phyloP scores from a whole-genome alignment of 2,888 invertebrate genomes.

The Lampropteryx suffumata region DNA sequence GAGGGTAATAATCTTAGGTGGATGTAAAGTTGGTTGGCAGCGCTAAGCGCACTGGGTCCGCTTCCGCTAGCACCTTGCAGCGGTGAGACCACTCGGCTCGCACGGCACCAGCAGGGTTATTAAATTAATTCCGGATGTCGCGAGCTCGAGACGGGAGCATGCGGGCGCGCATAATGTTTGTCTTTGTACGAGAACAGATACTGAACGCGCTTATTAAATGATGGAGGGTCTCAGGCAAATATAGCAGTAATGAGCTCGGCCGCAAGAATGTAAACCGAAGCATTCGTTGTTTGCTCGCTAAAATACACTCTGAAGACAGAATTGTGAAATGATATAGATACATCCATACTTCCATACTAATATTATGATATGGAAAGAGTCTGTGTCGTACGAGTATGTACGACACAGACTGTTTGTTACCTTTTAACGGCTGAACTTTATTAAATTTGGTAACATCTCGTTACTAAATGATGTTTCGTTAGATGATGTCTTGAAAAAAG shows the following conservation, averaged over 20 bases:
- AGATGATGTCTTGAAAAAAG: no score
- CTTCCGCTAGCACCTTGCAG: constrained; percentile 4
- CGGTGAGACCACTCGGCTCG: constrained; percentile 13
- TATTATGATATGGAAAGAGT: no score
- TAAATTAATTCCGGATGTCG: constrained; percentile 57
- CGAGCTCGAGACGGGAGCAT: constrained; percentile 34
- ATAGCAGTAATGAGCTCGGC: background rate
- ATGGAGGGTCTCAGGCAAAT: background rate
- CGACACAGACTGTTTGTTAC: no score
- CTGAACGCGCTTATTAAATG: background rate
- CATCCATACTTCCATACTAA: no score
- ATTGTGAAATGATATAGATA: no score
- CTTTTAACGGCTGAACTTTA: no score
- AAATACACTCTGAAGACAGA: no score
- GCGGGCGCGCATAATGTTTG: constrained; percentile 24
- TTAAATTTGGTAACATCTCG: no score
- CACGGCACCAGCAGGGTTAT: constrained; percentile 38
- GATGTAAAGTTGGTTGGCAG: no score
- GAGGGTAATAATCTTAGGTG: no score
- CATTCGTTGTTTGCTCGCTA: background rate
- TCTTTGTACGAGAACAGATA: constrained; percentile 1
- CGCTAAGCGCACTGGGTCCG: background rate
- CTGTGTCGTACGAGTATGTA: no score
- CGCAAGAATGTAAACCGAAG: background rate
- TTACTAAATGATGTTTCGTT: no score